Conservation (phyloP, 2,888 invertebrate species). For the Syritta pipiens region DNA sequence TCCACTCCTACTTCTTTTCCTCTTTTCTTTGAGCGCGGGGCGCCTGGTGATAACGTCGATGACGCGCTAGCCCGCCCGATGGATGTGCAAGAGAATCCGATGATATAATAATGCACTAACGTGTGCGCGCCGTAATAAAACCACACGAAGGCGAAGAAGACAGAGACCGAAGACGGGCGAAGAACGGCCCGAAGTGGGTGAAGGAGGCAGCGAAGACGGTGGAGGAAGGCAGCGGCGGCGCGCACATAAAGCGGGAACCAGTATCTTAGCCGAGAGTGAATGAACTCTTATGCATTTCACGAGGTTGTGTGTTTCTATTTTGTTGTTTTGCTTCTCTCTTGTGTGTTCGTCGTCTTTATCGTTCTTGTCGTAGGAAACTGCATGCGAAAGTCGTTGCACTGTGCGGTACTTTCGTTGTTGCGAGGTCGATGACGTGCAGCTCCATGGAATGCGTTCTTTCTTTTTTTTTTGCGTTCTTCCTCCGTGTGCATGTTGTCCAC, state of each 20-base stretch:
- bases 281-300: constrained; percentile 69
- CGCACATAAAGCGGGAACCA: constrained; percentile 58
- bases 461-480: constrained; percentile 1
- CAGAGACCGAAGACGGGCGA: background rate
- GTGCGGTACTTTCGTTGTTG: constrained; percentile 71
- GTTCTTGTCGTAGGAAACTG: constrained; percentile 41
- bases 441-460: constrained; percentile 56
- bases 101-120: constrained; percentile 64
- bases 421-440: constrained; percentile 61
- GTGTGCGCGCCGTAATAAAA: constrained; percentile 39
- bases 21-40: constrained; percentile 11
- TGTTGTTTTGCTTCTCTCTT: constrained; percentile 5
- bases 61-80: constrained; percentile 52
- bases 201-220: too few relatives aligned
- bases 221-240: too few relatives aligned
- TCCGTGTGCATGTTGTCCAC: constrained; percentile 17
- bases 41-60: constrained; percentile 48
- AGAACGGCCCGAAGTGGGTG: too few relatives aligned
- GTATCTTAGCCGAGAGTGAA: constrained; percentile 64
- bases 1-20: constrained; percentile 34
- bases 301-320: constrained; percentile 56
- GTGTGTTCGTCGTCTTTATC: constrained; percentile 30
- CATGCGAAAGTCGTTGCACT: constrained; percentile 71
- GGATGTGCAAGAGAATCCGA: constrained; percentile 55
- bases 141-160: constrained; percentile 10